phyloP scores from a whole-genome alignment of 2,797 vertebrate genomes.

The Austrolebias charrua region DNA sequence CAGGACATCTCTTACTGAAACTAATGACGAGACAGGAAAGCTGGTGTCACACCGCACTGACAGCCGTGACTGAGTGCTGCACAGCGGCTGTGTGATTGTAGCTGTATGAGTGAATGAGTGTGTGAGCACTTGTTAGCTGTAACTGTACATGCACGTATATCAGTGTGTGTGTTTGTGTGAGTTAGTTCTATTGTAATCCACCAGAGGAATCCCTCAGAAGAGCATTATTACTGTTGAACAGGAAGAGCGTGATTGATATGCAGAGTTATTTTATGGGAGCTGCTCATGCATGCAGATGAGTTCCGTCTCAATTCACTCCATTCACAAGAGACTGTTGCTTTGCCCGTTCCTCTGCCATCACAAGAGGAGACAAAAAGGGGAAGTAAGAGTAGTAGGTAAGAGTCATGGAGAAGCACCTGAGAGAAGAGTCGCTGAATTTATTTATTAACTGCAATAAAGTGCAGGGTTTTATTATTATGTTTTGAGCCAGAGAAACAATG shows the following conservation, averaged over 20 bases:
- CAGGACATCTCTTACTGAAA: conserved; percentile 73
- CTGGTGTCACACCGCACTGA: conserved; percentile 57
- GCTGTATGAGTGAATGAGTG: conserved; percentile 15
- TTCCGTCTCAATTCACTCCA: conserved; percentile 64
- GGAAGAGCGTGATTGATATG: conserved; percentile 68
- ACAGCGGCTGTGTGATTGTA: conserved; percentile 39
- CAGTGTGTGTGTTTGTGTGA: conserved; percentile 3
- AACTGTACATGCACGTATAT: conserved; percentile 16
- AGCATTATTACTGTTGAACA: conserved; percentile 57
- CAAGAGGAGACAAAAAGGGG: not conserved
- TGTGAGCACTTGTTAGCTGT: conserved; percentile 24
- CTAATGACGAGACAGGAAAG: conserved; percentile 68
- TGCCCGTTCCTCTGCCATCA: conserved; percentile 34
- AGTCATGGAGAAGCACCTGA: conserved; percentile 6
- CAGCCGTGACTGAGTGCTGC: conserved; percentile 61
- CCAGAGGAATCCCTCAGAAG: conserved; percentile 57
- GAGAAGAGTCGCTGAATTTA: conserved; percentile 48
- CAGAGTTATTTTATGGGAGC: conserved; percentile 66
- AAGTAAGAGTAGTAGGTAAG: conserved; percentile 10
- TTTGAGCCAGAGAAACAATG: conserved; percentile 48
- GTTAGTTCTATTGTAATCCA: conserved; percentile 32
- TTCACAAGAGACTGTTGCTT: conserved; percentile 67
- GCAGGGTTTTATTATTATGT: conserved; percentile 27
- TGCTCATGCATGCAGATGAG: conserved; percentile 73
- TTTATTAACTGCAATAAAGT: conserved; percentile 51